Evolutionary conservation across 2,888 invertebrate genomes (phyloP).

Genomic region (Brachyptera risi): DNA sequence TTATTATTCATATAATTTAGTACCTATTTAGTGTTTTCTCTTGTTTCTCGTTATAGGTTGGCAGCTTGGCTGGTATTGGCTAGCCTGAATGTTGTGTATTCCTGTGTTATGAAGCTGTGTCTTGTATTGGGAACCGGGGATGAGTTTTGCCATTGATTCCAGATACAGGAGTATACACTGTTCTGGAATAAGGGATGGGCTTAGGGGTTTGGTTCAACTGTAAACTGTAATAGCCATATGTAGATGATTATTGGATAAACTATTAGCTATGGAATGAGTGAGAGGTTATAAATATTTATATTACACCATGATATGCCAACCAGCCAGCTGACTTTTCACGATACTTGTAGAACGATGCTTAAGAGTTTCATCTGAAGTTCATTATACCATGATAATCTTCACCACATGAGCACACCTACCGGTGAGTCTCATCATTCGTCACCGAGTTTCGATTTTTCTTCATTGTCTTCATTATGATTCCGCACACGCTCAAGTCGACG

Average conservation of each 20-base stretch:
- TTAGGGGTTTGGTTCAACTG: slow-evolving; percentile 20
- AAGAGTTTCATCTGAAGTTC: too few relatives aligned
- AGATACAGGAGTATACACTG: slow-evolving; percentile 7
- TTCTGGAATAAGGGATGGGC: neutral
- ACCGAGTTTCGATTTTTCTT: neutral
- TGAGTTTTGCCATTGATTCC: slow-evolving; percentile 11
- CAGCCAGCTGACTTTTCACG: slow-evolving; percentile 14
- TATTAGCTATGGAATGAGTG: too few relatives aligned
- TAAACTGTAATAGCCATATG: slow-evolving; percentile 33
- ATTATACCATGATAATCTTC: too few relatives aligned
- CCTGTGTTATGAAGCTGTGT: slow-evolving; percentile 16
- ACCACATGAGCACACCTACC: too few relatives aligned
- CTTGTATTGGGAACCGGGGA: slow-evolving; percentile 5
- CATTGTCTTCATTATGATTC: slow-evolving; percentile 5
- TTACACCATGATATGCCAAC: neutral
- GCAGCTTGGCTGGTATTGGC: slow-evolving; percentile 16
- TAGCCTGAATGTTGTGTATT: neutral
- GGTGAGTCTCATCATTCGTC: too few relatives aligned
- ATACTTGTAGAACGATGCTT: too few relatives aligned
- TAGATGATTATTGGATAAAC: too few relatives aligned
- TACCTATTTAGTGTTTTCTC: slow-evolving; percentile 11
- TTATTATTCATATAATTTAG: slow-evolving; percentile 13
- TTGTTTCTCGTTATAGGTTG: neutral
- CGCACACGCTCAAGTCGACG: neutral
- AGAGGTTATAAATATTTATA: too few relatives aligned